These are phyloP conservation scores for Nesidiocoris tenuis DNA, from an alignment of 2,888 invertebrate species.

Conservation along the genomic window DNA sequence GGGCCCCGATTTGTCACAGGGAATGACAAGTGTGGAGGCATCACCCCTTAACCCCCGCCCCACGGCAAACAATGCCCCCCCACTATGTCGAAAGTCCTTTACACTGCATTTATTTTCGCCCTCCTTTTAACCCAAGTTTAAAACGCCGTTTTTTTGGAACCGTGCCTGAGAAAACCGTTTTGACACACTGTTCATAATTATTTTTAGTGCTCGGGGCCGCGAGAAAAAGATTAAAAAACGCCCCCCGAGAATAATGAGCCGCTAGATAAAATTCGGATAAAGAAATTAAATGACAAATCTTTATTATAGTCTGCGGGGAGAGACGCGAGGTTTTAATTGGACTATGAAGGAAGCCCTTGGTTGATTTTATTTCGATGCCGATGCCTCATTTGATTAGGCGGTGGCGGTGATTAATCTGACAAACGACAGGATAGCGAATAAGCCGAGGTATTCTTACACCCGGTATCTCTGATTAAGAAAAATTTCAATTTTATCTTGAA, in stretches of 20 bases:
- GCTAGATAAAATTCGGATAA: background rate
- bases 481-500: too few relatives aligned
- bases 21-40: background rate
- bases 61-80: background rate
- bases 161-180: background rate
- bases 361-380: background rate
- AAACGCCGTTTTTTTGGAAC: background rate
- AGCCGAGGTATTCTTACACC: too few relatives aligned
- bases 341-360: background rate
- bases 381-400: background rate
- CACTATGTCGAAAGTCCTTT: background rate
- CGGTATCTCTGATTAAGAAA: too few relatives aligned
- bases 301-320: background rate
- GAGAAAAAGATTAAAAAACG: background rate
- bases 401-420: too few relatives aligned
- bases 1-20: background rate
- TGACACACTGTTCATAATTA: background rate
- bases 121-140: background rate
- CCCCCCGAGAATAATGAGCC: background rate
- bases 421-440: too few relatives aligned
- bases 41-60: background rate
- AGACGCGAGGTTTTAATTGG: background rate
- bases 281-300: background rate
- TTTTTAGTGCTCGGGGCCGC: background rate
- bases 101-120: background rate